Base-by-base conservation (phyloP, 2,888 invertebrate species). In the Lepidonotus clava region DNA sequence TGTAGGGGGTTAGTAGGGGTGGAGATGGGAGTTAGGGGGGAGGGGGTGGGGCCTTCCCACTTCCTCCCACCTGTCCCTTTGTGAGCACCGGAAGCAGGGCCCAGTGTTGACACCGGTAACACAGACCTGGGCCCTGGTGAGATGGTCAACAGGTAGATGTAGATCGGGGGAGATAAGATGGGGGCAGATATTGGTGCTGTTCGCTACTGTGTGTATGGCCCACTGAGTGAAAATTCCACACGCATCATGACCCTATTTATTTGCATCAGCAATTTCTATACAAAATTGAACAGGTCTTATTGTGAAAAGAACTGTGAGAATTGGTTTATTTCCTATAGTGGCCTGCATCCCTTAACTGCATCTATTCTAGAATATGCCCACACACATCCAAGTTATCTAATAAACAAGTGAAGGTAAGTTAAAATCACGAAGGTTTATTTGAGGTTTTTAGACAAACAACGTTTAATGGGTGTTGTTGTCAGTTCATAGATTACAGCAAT, bases 61-160 rank as follows among this genome's bases (percentile, higher is more conserved):
- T 66, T 32, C 66, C 66, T 66, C 66, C 32, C 66, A 66, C 66
- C 66, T 66, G 66, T 32, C 34, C 21, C 32, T 32, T 66, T 66
- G 66, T 71, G 38, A 34, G n/a, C 36, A 71, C 71, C 71, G 71
- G 71, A 71, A 71, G 24, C 38, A 1, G 11, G 34, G 71, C 21
- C 6, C 38, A 36, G 38, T 71, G 38, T 71, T 71, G 71, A 38
- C 71, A 5, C 34, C 14, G 71, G 71, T 71, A 71, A 18, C 6
- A 38, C 18, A 6, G 61, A n/a, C 8, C 4, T 14, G 6, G n/a
- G 5, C n/a, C 18, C 36, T 38, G 18, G 71, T 6, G 18, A 34
- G 18, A 6, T 34, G 71, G 71, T 14, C 36, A 71, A 21, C 34
- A 18, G 71, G 71, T 71, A 71, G 71, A 34, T 71, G 71, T 71